Base-by-base conservation (phyloP, 2,113 vertebrate genomes). In the Pelecanoides urinatrix region DNA sequence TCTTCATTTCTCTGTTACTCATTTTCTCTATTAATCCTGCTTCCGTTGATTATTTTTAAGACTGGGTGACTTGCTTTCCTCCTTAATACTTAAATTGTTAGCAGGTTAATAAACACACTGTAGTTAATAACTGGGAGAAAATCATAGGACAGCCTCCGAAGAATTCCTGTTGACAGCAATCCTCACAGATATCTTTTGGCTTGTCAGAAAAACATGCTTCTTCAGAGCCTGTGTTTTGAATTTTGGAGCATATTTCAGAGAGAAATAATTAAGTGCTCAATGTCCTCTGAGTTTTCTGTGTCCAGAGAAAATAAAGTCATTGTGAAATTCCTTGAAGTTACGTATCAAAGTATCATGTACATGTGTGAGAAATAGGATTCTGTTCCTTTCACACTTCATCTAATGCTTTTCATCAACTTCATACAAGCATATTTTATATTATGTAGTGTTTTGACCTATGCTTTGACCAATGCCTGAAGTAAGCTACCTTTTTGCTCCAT, bases 261-360 rank as follows among this genome's bases (percentile, higher is more conserved):
- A 63, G 3, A 86, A 86, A 94, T 36, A 18, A 59, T 68, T 80
- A 94, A 85, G 32, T 72, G 11, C 6, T 75, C 11, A 47, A 47
- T 27, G 16, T 96, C 53, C 68, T 94, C 65, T 95, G 88, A 92
- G 53, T 62, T 94, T 86, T 72, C 59, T 93, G 45, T 87, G 53
- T 87, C 50, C 59, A 74, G 62, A 70, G 22, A 70, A 78, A 85
- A 88, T 58, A 80, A 91, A 96, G 59, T 44, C 27, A 66, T 49
- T 61, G 17, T 82, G 79, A 93, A 22, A 82, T 56, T 97, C 78
- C 92, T 94, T 91, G 50, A 47, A 96, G 83, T 93, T 86, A 79
- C 16, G n/a, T 55, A 77, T 95, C 62, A 95, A 56, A 63, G 6
- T 82, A 74, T 81, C 38, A 84, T 23, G 29, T 90, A 56, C 14